Percentiles rank a stretch among this genome's conserved stretches.
These are phyloP conservation scores for Liparis tanakae DNA, from an alignment of 2,797 vertebrate species.

Conservation along the genomic window DNA sequence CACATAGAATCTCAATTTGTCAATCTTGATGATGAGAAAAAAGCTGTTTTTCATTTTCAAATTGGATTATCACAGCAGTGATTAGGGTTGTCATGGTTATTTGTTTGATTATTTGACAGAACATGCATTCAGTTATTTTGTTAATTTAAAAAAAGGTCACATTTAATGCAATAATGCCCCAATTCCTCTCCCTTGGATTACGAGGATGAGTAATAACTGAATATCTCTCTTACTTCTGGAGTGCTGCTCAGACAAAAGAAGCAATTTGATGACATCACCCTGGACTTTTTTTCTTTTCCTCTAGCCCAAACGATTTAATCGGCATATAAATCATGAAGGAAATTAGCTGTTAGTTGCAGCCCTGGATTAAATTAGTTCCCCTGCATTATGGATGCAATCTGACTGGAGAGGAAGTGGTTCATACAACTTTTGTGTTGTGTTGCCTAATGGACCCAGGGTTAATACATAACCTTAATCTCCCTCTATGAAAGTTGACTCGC, in stretches of 20 bases:
- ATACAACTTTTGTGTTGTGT: background rate
- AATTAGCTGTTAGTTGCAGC: conserved; percentile 1
- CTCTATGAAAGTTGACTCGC: too few relatives aligned
- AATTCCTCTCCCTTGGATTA: background rate
- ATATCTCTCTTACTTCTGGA: too few relatives aligned
- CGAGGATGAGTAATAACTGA: too few relatives aligned
- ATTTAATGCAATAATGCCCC: background rate
- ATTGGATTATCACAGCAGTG: background rate
- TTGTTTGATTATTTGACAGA: background rate
- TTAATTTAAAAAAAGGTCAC: background rate
- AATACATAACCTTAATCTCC: background rate
- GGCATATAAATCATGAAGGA: background rate
- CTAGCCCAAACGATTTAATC: background rate
- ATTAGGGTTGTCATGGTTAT: background rate
- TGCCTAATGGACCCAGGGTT: background rate
- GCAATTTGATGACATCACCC: too few relatives aligned
- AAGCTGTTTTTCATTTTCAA: conserved; percentile 2
- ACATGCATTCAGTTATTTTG: background rate
- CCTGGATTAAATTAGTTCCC: background rate
- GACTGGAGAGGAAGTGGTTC: background rate
- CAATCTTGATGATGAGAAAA: background rate
- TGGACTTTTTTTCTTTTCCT: too few relatives aligned
- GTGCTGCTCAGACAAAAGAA: too few relatives aligned
- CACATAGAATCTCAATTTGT: background rate
- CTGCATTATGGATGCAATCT: background rate